phyloP scores from a whole-genome alignment of 1,140 invertebrate genomes.

The Phthorimaea operculella region DNA sequence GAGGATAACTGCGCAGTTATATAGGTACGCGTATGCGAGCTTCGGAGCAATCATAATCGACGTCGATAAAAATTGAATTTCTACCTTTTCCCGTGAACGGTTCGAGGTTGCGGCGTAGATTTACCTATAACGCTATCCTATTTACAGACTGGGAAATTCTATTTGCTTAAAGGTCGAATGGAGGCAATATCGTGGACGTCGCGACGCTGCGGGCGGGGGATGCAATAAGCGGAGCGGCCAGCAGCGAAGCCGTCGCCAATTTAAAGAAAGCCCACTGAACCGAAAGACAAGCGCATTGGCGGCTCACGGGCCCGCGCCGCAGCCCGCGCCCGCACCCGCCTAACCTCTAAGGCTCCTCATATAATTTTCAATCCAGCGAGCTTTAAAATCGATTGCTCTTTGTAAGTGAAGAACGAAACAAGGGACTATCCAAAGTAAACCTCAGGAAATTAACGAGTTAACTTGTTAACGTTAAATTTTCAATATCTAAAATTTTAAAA shows the following conservation, averaged over 20 bases:
- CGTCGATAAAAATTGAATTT: slow-evolving; percentile 51
- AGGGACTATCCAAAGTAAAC: slow-evolving; percentile 29
- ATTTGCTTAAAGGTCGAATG: slow-evolving; percentile 64
- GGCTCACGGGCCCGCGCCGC: slow-evolving; percentile 41
- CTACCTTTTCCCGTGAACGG: slow-evolving; percentile 34
- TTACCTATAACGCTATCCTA: slow-evolving; percentile 55
- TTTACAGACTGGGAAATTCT: slow-evolving; percentile 61
- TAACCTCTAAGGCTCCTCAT: slow-evolving; percentile 59
- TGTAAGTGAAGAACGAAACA: slow-evolving; percentile 60
- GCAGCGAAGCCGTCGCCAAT: slow-evolving; percentile 63
- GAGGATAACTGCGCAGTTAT: background rate
- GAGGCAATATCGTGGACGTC: slow-evolving; percentile 64
- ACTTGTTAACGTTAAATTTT: slow-evolving; percentile 9
- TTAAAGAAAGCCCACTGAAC: slow-evolving; percentile 70
- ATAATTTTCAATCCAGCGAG: slow-evolving; percentile 68
- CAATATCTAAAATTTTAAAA: background rate
- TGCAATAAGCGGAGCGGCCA: slow-evolving; percentile 63
- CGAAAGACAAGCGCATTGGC: slow-evolving; percentile 69
- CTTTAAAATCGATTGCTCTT: slow-evolving; percentile 67
- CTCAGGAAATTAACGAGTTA: slow-evolving; percentile 43
- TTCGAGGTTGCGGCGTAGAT: slow-evolving; percentile 37
- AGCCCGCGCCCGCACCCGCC: slow-evolving; percentile 41
- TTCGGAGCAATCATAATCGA: slow-evolving; percentile 27
- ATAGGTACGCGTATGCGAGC: slow-evolving; percentile 14
- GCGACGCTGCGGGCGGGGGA: slow-evolving; percentile 56